Evolutionary conservation across 1,140 invertebrate species (phyloP).

Genomic region (Episyrphus balteatus): DNA sequence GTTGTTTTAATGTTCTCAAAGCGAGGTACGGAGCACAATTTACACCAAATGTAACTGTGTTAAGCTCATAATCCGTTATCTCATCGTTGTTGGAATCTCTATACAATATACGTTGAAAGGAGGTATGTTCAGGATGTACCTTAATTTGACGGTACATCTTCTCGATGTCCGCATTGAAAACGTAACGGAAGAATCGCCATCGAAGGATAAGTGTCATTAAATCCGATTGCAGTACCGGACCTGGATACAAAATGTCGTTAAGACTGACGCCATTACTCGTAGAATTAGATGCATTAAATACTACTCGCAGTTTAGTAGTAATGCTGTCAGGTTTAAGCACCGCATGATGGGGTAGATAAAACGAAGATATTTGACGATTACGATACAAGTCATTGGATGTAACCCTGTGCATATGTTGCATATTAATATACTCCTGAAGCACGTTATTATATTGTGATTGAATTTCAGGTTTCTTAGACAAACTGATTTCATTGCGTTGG

Average conservation of each 20-base stretch:
- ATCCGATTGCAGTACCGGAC: slow-evolving; percentile 6
- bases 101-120: slow-evolving; percentile 27
- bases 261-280: slow-evolving; percentile 10
- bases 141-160: slow-evolving; percentile 26
- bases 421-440: slow-evolving; percentile 17
- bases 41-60: slow-evolving; percentile 5
- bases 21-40: no score
- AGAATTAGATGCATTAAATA: slow-evolving; percentile 12
- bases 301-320: slow-evolving; percentile 14
- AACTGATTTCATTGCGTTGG: slow-evolving; percentile 7
- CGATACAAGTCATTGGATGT: no score
- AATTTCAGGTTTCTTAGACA: slow-evolving; percentile 5
- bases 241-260: slow-evolving; percentile 8
- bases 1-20: no score
- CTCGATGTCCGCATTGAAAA: no score
- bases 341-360: slow-evolving; percentile 21
- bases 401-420: slow-evolving; percentile 16
- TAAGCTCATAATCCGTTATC: background rate
- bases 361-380: no score
- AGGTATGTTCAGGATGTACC: slow-evolving; percentile 12
- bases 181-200: slow-evolving; percentile 8
- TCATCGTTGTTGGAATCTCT: background rate
- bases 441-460: slow-evolving; percentile 6
- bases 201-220: background rate
- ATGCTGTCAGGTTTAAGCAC: slow-evolving; percentile 11